Percentiles rank a stretch among this genome's conserved stretches.
phyloP scores from a whole-genome alignment of 2,888 invertebrate genomes.

The Platycheirus albimanus region DNA sequence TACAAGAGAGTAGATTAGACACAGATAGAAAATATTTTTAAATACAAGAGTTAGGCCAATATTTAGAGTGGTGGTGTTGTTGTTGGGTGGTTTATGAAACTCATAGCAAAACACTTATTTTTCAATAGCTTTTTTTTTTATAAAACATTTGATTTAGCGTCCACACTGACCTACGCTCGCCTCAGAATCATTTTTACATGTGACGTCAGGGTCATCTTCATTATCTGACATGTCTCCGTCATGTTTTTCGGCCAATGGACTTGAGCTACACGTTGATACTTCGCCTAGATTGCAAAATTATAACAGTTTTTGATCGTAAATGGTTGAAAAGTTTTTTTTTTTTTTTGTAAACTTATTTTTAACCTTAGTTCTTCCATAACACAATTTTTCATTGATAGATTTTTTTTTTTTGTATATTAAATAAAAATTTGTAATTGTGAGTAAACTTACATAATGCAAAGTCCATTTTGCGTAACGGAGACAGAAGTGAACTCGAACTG shows the following conservation, averaged over 20 bases:
- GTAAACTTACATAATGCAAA: slow-evolving; percentile 91
- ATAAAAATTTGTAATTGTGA: slow-evolving; percentile 82
- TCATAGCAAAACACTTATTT: slow-evolving; percentile 72
- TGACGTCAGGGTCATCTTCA: slow-evolving; percentile 80
- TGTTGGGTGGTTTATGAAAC: slow-evolving; percentile 73
- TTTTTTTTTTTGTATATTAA: slow-evolving; percentile 78
- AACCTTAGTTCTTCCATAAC: slow-evolving; percentile 2
- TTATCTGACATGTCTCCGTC: slow-evolving; percentile 78
- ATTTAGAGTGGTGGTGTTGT: too few species aligned
- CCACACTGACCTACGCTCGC: slow-evolving; percentile 82
- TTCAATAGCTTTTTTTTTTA: slow-evolving; percentile 47
- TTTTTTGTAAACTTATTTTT: slow-evolving; percentile 17
- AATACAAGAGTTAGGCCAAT: slow-evolving; percentile 45
- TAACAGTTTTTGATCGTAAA: slow-evolving; percentile 54
- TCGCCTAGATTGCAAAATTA: slow-evolving; percentile 79
- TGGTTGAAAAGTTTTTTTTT: slow-evolving; percentile 13
- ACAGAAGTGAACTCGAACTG: slow-evolving; percentile 81
- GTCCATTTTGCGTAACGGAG: slow-evolving; percentile 90
- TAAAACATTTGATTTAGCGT: slow-evolving; percentile 53
- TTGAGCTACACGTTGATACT: slow-evolving; percentile 82
- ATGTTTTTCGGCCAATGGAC: slow-evolving; percentile 82
- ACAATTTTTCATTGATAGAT: background rate
- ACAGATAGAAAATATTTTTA: slow-evolving; percentile 40
- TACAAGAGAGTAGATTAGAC: slow-evolving; percentile 31
- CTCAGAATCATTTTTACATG: slow-evolving; percentile 80